Conservation (phyloP, 1,140 invertebrate genomes). For the Cheumatopsyche charites region DNA sequence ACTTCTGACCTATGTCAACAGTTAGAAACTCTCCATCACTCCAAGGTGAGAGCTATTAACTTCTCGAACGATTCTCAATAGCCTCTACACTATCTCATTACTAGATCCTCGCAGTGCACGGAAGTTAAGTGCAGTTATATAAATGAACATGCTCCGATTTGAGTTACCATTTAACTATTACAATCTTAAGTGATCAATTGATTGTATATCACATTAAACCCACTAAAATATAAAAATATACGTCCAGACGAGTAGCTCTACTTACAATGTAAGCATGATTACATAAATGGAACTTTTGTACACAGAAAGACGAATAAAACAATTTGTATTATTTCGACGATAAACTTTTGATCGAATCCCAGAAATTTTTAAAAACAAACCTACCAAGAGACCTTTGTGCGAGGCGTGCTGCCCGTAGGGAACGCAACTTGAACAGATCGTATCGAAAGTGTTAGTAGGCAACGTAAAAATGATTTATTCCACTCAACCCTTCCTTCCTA, state of each 20-base stretch:
- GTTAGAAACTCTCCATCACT: slow-evolving; percentile 2
- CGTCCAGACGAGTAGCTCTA: too few species aligned
- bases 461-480: slow-evolving; percentile 32
- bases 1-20: background rate
- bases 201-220: too few species aligned
- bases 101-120: too few species aligned
- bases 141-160: too few species aligned
- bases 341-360: slow-evolving; percentile 8
- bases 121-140: too few species aligned
- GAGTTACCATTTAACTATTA: too few species aligned
- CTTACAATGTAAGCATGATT: background rate
- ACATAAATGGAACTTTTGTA: background rate
- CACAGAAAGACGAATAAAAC: background rate
- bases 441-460: slow-evolving; percentile 4
- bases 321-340: background rate
- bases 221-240: too few species aligned
- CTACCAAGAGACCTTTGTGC: background rate
- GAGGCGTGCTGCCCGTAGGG: background rate
- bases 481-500: background rate
- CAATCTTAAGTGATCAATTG: too few species aligned
- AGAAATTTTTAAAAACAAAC: slow-evolving; percentile 25
- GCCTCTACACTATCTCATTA: too few species aligned
- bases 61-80: background rate
- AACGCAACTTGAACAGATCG: background rate
- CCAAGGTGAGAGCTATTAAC: slow-evolving; percentile 14